Evolutionary conservation across 2,113 vertebrate species (phyloP).

Genomic region (Micromys minutus): DNA sequence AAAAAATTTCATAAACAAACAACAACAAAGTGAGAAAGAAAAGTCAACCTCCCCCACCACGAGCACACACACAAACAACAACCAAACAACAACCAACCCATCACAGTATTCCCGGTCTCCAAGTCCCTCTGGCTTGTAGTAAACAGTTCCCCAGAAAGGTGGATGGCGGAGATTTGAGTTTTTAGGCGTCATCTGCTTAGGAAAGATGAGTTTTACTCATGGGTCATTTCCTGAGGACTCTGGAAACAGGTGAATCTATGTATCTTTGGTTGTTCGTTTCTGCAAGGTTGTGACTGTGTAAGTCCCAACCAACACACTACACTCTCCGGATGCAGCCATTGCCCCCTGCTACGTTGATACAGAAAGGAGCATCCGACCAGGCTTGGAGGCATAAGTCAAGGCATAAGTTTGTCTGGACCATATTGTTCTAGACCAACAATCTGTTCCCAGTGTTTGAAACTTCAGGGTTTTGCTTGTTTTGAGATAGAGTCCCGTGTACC

Average conservation of each 20-base stretch:
- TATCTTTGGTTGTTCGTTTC: conserved; percentile 81
- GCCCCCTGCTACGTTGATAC: conserved; percentile 90
- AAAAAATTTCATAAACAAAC: background rate
- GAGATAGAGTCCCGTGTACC: background rate
- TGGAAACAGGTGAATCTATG: background rate
- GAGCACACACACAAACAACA: background rate
- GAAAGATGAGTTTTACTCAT: conserved; percentile 89
- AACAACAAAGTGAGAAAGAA: background rate
- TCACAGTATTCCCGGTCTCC: background rate
- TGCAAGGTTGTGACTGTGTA: conserved; percentile 91
- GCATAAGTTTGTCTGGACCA: conserved; percentile 46
- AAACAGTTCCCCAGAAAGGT: background rate
- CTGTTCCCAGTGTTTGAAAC: conserved; percentile 96
- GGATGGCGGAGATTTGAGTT: conserved; percentile 76
- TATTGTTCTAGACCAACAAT: conserved; percentile 78
- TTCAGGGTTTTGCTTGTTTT: background rate
- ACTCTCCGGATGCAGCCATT: conserved; percentile 91
- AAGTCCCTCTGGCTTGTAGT: background rate
- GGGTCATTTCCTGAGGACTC: conserved; percentile 86
- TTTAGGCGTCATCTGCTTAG: conserved; percentile 92
- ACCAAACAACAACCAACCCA: background rate
- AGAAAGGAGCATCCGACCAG: conserved; percentile 91
- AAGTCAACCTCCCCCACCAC: background rate
- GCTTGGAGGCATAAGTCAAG: conserved; percentile 92
- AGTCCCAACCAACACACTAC: conserved; percentile 89